Evolutionary conservation across 2,888 invertebrate genomes (phyloP).

Genomic region (Leucophenga montana): DNA sequence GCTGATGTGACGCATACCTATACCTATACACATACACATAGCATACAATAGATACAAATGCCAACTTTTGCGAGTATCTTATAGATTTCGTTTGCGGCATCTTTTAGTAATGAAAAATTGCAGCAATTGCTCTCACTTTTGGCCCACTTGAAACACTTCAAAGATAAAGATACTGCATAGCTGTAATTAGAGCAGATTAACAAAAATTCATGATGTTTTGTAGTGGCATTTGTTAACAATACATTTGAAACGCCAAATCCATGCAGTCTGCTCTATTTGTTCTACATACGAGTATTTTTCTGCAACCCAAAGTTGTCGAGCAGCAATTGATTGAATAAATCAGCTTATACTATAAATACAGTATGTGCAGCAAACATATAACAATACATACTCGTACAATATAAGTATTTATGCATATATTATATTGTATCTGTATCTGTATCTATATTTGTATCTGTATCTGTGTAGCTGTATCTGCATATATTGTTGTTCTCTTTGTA

Average conservation of each 20-base stretch:
- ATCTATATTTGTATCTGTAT: not conserved
- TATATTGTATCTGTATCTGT: not conserved
- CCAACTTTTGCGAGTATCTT: too few species aligned
- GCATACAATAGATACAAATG: too few species aligned
- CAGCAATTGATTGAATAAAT: slow-evolving; percentile 39
- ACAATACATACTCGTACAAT: not conserved
- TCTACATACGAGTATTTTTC: too few species aligned
- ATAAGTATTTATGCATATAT: not conserved
- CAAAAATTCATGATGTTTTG: not conserved
- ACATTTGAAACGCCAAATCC: slow-evolving; percentile 28
- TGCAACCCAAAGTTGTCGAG: not conserved
- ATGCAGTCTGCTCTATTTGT: slow-evolving; percentile 27
- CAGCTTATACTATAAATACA: slow-evolving; percentile 41
- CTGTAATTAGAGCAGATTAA: slow-evolving; percentile 52
- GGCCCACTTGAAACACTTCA: not conserved
- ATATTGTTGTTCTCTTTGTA: not conserved
- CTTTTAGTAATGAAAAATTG: slow-evolving; percentile 2
- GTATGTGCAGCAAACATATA: slow-evolving; percentile 11
- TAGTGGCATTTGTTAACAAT: not conserved
- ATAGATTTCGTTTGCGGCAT: too few species aligned
- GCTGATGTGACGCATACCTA: too few species aligned
- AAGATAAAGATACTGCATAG: not conserved
- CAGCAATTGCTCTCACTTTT: not conserved
- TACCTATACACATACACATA: too few species aligned
- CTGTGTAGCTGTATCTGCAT: not conserved